Base-by-base conservation (phyloP, 2,113 vertebrate genomes). In the Butastur rufipennis region DNA sequence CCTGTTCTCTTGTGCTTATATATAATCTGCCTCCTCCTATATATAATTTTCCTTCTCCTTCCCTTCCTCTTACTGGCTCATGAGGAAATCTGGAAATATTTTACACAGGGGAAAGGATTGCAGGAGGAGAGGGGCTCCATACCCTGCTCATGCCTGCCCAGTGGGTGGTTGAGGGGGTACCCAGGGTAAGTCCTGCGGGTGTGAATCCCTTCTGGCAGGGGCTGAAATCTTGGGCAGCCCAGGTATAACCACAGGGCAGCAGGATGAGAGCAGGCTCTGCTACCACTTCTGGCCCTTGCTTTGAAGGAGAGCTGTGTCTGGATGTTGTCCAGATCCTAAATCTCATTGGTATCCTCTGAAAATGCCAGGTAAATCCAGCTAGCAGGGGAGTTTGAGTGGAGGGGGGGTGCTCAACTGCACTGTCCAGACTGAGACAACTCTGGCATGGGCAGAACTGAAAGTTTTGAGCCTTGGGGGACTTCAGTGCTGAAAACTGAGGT, bases 151-250 rank as follows among this genome's bases (percentile, higher is more conserved):
- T 9, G 36, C 11, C 16, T 45, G 53, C 53, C 42, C 8, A 5
- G 17, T 9, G 13, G 7, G 12, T 42, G 29, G 27, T 25, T 25
- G 27, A 45, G 16, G 53, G 50, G 15, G 11, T 34, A 42, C 26
- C 16, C 25, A 6, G 11, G 45, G 29, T 32, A 26, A 45, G 55
- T 23, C 4, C 55, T 42, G 16, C 0, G 1, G n/a, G 4, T 27
- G 16, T 22, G 15, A 92, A 34, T 81, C 20, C 13, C 11, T 10
- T 52, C 67, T 18, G 18, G 25, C n/a, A 34, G 70, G 31, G 21
- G 7, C 38, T 81, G 75, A 62, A 81, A 40, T 58, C 32, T 40
- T 43, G 40, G 74, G 11, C 34, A 90, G 68, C 13, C 34, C 45
- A 29, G 21, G 22, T 20, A 8, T 21, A 47, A 66, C 18, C 52